A percentile compares a stretch with the other conserved stretches of the same genome.
These are phyloP conservation scores for Chaenogobius annularis DNA, from an alignment of 2,113 vertebrate species.

Conservation along the genomic window DNA sequence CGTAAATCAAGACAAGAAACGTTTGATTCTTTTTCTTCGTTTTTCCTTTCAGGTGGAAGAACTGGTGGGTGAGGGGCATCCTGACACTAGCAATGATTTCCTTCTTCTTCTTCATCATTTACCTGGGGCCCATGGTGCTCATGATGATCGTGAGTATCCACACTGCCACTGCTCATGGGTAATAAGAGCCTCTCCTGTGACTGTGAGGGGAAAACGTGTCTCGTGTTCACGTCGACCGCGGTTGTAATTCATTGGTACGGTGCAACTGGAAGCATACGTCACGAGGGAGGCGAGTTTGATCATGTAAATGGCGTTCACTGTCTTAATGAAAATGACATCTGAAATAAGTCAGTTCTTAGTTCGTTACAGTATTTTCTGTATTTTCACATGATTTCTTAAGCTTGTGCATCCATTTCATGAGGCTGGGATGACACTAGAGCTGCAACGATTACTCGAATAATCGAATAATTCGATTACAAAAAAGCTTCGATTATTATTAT, in stretches of 20 bases:
- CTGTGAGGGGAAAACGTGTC: background rate
- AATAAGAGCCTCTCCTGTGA: too few relatives aligned
- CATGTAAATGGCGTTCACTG: background rate
- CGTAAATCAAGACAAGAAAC: too few relatives aligned
- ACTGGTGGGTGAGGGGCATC: slow-evolving; percentile 99
- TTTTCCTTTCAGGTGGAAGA: slow-evolving; percentile 87
- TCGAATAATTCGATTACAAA: too few relatives aligned
- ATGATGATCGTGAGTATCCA: slow-evolving; percentile 92
- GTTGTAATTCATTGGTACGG: too few relatives aligned
- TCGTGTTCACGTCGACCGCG: background rate
- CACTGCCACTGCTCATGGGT: background rate
- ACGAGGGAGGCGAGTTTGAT: background rate
- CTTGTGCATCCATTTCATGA: too few relatives aligned
- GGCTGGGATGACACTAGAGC: too few relatives aligned
- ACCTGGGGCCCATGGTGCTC: slow-evolving; percentile 94
- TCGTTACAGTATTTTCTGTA: too few relatives aligned
- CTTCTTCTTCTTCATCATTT: slow-evolving; percentile 99
- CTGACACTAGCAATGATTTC: slow-evolving; percentile 96
- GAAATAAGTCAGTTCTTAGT: background rate
- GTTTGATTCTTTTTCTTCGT: too few relatives aligned
- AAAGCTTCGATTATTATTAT: too few relatives aligned
- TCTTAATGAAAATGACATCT: background rate
- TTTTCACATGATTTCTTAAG: too few relatives aligned
- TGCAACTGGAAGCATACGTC: too few relatives aligned
- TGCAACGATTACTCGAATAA: too few relatives aligned